These are phyloP conservation scores for Leptinotarsa tumamoca DNA, from an alignment of 2,888 invertebrate species.

Conservation along the genomic window DNA sequence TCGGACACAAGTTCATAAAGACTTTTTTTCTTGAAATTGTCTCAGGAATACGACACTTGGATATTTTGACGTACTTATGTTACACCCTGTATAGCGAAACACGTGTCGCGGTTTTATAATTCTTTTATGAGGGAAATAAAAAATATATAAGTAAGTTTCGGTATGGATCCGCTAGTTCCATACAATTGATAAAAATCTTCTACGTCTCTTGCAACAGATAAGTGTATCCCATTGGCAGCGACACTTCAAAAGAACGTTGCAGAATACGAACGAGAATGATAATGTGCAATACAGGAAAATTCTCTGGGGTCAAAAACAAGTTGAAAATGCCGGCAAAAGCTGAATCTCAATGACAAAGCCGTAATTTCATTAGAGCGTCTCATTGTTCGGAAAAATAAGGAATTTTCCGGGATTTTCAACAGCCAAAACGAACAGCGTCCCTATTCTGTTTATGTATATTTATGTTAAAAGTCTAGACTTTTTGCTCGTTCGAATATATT, in stretches of 20 bases:
- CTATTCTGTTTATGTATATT: constrained; percentile 37
- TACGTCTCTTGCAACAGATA: background rate
- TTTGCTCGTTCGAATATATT: constrained; percentile 33
- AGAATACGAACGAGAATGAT: constrained; percentile 23
- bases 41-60: too few species aligned
- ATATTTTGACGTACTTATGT: too few species aligned
- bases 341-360: constrained; percentile 40
- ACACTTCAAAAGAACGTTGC: background rate
- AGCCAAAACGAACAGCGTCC: constrained; percentile 25
- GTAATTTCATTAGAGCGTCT: constrained; percentile 37
- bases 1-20: too few species aligned
- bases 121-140: too few species aligned
- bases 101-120: too few species aligned
- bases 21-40: too few species aligned
- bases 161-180: too few species aligned
- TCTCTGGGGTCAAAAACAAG: constrained; percentile 30
- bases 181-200: background rate
- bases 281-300: constrained; percentile 30
- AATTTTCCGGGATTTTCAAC: constrained; percentile 35
- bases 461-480: constrained; percentile 39
- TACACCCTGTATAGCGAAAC: too few species aligned
- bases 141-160: too few species aligned
- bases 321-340: constrained; percentile 29
- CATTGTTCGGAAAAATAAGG: constrained; percentile 35
- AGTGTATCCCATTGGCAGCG: constrained; percentile 1